Evolutionary conservation across 1,140 invertebrate genomes (phyloP), one percentile per base, ranked within the genome.

Genomic region (Eriocheir sinensis): DNA sequence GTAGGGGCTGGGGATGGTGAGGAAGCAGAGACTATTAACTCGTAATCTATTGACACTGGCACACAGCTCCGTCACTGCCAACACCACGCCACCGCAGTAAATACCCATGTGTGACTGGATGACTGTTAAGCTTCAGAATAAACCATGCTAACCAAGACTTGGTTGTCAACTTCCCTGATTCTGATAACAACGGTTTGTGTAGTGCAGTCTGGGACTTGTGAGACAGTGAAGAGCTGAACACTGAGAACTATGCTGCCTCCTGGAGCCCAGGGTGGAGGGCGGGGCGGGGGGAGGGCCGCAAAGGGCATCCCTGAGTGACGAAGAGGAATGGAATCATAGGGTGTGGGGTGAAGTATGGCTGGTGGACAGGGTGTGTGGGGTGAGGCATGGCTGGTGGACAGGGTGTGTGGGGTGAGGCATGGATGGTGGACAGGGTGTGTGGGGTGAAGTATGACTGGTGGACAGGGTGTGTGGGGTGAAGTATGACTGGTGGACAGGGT

Each of bases 261-360:
- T 89, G 40, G 34, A 12, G 44, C 30, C n/a, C 41, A 53, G 4
- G 88, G 88, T 12, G 38, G 41, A 34, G 88, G 9, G 44, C 15
- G 88, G 44, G 44, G n/a, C 34, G 81, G 41, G 34, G 81, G 34
- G 81, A 83, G 27, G 80, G 91, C 41, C 41, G 12, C 21, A 38
- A 41, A 83, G 38, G 85, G 81, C 91, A 86, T 93, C 91, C 91
- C 91, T 93, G 91, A 93, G 91, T 93, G 41, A 48, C 32, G 38
- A 44, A 81, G 41, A 53, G 80, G 6, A 48, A 48, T 86, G n/a
- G 30, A 86, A 86, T 34, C 34, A 41, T 86, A 40, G 40, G 4
- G 21, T n/a, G 60, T 72, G 12, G 60, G 60, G 4, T 4, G 15
- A 48, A 8, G 15, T 48, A 48, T 48, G 15, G 44, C 4, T 48